Conservation (phyloP, 2,888 invertebrate species). For the Odontothrips loti region DNA sequence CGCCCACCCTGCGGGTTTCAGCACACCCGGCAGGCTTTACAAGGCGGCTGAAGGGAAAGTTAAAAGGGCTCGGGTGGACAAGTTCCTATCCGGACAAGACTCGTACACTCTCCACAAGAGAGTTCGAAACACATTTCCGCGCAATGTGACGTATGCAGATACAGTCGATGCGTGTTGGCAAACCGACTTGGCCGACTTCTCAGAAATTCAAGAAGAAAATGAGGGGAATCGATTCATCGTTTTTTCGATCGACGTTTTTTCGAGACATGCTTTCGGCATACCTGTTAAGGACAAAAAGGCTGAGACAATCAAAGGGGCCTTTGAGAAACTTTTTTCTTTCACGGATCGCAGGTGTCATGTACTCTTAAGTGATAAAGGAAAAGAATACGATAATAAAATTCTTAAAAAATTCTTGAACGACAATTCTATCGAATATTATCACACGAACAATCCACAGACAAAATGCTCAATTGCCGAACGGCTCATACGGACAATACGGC, state of each 20-base stretch:
- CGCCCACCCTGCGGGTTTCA: too few species aligned
- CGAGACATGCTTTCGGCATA: not conserved
- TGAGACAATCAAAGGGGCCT: constrained; percentile 18
- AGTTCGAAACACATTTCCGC: not conserved
- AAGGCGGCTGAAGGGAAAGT: not conserved
- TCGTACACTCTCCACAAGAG: not conserved
- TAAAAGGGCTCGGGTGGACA: not conserved
- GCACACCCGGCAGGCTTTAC: too few species aligned
- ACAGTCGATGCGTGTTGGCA: not conserved
- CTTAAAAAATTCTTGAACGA: constrained; percentile 33
- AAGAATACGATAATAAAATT: not conserved
- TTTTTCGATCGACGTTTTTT: not conserved
- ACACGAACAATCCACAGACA: constrained; percentile 39
- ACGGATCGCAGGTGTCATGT: not conserved
- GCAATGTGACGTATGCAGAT: not conserved
- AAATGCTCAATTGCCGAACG: constrained; percentile 43
- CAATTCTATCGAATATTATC: constrained; percentile 38
- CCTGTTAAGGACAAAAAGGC: not conserved
- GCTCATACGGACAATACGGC: constrained; percentile 41
- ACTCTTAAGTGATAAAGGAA: not conserved
- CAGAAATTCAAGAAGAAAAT: not conserved
- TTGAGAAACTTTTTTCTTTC: not conserved
- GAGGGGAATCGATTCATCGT: not conserved
- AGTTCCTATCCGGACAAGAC: not conserved
- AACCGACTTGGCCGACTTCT: not conserved